These are phyloP conservation scores for Syngnathus acus DNA, from an alignment of 2,797 vertebrate species.

Conservation along the genomic window DNA sequence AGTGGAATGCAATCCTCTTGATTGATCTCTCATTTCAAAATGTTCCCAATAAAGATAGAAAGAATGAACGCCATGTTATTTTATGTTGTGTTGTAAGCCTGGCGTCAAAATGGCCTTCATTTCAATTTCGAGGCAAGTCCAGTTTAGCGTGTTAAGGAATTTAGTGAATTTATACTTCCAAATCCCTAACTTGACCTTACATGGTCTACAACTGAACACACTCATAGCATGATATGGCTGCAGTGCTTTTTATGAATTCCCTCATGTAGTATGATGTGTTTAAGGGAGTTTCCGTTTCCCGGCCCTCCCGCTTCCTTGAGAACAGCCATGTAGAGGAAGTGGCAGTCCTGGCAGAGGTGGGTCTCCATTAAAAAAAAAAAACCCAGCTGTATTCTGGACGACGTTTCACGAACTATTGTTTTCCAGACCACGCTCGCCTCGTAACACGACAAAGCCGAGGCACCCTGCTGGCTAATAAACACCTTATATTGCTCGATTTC, in stretches of 20 bases:
- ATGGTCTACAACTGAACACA: conserved; percentile 1
- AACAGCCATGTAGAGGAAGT: conserved; percentile 63
- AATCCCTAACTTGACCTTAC: not conserved
- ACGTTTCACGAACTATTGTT: conserved; percentile 24
- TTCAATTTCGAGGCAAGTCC: too few species aligned
- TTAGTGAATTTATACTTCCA: too few species aligned
- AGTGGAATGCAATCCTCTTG: conserved; percentile 24
- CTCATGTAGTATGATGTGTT: conserved; percentile 59
- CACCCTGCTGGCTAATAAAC: conserved; percentile 45
- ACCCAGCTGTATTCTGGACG: conserved; percentile 8
- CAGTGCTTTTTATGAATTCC: conserved; percentile 65
- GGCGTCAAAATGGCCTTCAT: too few species aligned
- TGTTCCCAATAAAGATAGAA: not conserved
- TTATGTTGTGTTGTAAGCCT: not conserved
- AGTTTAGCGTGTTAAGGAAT: too few species aligned
- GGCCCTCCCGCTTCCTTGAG: conserved; percentile 63
- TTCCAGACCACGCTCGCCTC: conserved; percentile 26
- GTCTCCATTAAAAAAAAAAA: conserved; percentile 16
- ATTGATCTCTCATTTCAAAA: not conserved
- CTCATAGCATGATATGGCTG: conserved; percentile 13
- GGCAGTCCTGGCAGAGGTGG: conserved; percentile 48
- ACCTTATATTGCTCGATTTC: conserved; percentile 47
- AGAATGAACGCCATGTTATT: not conserved
- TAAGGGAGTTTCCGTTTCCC: conserved; percentile 63
- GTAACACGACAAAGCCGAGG: conserved; percentile 29